Base-by-base conservation (phyloP, 2,888 invertebrate species). In the Choreutis nemorana region DNA sequence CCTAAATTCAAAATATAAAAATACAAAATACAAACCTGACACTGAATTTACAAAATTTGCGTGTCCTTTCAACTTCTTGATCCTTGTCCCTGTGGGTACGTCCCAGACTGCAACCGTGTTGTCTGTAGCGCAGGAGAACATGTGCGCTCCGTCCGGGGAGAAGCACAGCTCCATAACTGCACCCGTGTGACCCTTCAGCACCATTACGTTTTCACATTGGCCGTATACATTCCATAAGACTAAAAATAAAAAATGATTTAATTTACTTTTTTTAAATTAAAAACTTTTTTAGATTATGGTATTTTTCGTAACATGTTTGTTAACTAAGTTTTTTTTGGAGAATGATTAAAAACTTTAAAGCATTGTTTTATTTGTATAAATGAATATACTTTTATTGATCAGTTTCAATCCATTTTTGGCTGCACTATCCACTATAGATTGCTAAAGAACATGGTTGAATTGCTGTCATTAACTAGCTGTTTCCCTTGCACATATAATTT, bases 171-270 rank as follows among this genome's bases (percentile, higher is more conserved):
- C 97, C 87, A 96, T 89, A 2, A 99, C 82, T 2, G 97, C 95
- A 1, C 98, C 99, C 0, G 91, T 91, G 68, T 99, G 99, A 0
- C 97, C 97, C 10, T 87, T 85, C 85, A 99, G 86, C 11, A 91
- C 87, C 49, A 94, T 91, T 40, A 97, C 87, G 62, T 99, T 99
- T 53, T 98, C 97, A 68, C 99, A 99, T 58, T 99, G 97, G 0
- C 95, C 98, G 54, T 95, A 97, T 1, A 97, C 95, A 60, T 90
- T 93, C 99, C 99, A 99, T 39, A 99, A 72, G 64, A 87, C 91
- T 91, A 58, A 31, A 81, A 78, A 23, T 13, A 26, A 32, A 16
- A 18, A 18, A 7, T 8, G 18, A 8, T 18, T 18, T 18, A 18
- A 18, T 8, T 7, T 18, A 18, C 4, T n/a, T n/a, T 9, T 23